Conservation (phyloP, 2,888 invertebrate genomes). For the Noctua fimbriata region DNA sequence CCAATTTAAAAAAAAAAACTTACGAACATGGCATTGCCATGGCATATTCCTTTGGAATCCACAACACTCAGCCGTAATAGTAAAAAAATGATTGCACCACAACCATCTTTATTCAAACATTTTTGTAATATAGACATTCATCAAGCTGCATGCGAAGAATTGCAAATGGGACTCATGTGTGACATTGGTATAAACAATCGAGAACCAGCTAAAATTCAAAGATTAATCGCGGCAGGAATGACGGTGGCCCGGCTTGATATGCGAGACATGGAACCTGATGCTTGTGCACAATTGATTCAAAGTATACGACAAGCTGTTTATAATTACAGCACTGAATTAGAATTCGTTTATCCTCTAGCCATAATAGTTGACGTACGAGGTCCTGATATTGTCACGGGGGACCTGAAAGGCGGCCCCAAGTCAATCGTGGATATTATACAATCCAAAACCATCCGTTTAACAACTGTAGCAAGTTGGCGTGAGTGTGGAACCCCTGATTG, state of each 20-base stretch:
- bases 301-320: conserved; percentile 87
- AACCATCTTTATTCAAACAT: conserved; percentile 81
- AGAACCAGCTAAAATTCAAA: conserved; percentile 83
- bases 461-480: conserved; percentile 88
- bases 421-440: conserved; percentile 80
- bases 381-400: conserved; percentile 85
- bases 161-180: conserved; percentile 87
- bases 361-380: conserved; percentile 83
- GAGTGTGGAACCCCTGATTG: conserved; percentile 89
- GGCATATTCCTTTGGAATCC: conserved; percentile 85
- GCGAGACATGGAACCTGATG: conserved; percentile 84
- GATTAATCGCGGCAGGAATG: conserved; percentile 87
- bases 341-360: conserved; percentile 88
- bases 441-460: conserved; percentile 84
- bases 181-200: conserved; percentile 83
- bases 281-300: conserved; percentile 84
- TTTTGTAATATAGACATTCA: conserved; percentile 81
- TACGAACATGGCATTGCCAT: conserved; percentile 81
- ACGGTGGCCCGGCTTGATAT: conserved; percentile 86
- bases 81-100: conserved; percentile 64
- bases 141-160: conserved; percentile 83
- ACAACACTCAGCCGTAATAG: conserved; percentile 72
- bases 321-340: conserved; percentile 86
- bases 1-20: not conserved
- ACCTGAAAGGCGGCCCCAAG: conserved; percentile 82